Evolutionary conservation across 2,888 invertebrate genomes (phyloP), one percentile per base, ranked within the genome.

Genomic region (Scelioninae gen. 2): DNA sequence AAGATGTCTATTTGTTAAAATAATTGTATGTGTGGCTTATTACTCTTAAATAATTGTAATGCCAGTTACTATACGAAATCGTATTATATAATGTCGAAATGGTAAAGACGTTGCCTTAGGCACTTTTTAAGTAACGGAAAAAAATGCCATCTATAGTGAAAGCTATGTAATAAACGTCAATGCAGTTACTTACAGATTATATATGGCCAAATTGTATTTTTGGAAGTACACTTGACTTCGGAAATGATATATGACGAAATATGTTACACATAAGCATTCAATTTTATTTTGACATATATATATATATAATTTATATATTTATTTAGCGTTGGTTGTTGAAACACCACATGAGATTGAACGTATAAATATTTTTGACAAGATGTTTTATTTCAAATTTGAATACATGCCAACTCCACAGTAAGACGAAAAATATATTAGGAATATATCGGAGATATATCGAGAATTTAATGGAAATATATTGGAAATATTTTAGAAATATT

Each of bases 161-260:
- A 75, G 72, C 76, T 71, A 78, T 55, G 63, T 69, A 65, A 73
- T 75, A 70, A 55, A 68, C 58, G 39, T 64, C 74, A 73, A 74
- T 60, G 69, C 74, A 76, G 68, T 74, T 63, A 74, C 37, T 61
- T 72, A 63, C 55, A 65, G 63, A 68, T 18, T 58, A 58, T 73
- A 61, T 67, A 68, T 50, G 68, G 70, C 64, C 63, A 71, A 75
- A 75, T 68, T 75, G 77, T 79, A 80, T 79, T 80, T 79, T 78
- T 79, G 73, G 75, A 75, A 75, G 72, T 68, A 78, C 76, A 77
- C 74, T 78, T 78, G 78, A 81, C 79, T 78, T 80, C 73, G 60
- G 73, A 78, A 78, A 64, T 67, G 79, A 80, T 55, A 57, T 41
- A 22, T 22, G 18, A 63, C 9, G 11, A 52, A 52, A 18, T 80